These are phyloP conservation scores for Heterotilapia buettikoferi DNA, from an alignment of 2,113 vertebrate genomes.

Conservation along the genomic window DNA sequence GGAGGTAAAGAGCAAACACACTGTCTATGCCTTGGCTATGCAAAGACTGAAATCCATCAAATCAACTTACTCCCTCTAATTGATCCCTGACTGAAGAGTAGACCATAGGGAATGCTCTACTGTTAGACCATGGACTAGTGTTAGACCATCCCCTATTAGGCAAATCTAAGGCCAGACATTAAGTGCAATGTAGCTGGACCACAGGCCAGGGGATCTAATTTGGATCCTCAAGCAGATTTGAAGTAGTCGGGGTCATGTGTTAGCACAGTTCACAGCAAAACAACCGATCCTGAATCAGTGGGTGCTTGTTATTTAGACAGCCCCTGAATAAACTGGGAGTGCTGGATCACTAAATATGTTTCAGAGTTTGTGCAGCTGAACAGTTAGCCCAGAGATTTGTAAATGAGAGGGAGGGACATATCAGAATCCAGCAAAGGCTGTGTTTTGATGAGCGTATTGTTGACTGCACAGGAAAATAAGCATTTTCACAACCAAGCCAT, in stretches of 20 bases:
- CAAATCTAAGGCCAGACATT: slow-evolving; percentile 6
- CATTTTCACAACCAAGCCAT: neutral
- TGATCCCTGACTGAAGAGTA: neutral
- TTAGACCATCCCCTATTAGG: neutral
- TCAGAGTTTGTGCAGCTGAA: neutral
- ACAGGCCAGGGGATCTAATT: neutral
- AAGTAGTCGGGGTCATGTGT: slow-evolving; percentile 30
- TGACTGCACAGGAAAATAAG: neutral
- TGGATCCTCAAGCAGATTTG: slow-evolving; percentile 41
- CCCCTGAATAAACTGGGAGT: neutral
- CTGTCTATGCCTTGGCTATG: neutral
- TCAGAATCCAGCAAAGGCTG: neutral
- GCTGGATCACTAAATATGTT: slow-evolving; percentile 15
- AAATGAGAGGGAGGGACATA: neutral
- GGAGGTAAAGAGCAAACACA: neutral
- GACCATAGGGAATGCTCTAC: neutral
- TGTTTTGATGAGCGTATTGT: neutral
- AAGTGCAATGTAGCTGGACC: neutral
- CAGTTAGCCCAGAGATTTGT: neutral
- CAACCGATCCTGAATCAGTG: slow-evolving; percentile 29
- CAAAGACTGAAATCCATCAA: neutral
- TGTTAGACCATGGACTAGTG: neutral
- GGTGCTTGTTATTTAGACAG: slow-evolving; percentile 5
- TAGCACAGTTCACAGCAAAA: slow-evolving; percentile 31
- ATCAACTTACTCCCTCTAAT: neutral